A percentile compares a stretch with the other conserved stretches of the same genome.
These are phyloP conservation scores for Thymelicus acteon DNA, from an alignment of 2,888 invertebrate genomes.

Conservation along the genomic window DNA sequence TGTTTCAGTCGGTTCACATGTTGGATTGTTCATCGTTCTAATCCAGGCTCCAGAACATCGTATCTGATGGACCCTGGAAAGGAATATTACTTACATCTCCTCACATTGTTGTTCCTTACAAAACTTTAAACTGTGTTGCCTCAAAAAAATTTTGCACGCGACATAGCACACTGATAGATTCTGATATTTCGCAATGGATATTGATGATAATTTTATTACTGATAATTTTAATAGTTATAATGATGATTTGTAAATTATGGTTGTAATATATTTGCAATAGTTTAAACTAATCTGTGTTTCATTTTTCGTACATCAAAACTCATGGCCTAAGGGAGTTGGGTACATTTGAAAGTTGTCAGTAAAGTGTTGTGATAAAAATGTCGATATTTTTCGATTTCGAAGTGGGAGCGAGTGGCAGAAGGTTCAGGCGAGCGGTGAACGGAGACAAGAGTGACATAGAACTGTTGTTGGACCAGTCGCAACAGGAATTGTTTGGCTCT, in stretches of 20 bases:
- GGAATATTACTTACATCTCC: too few relatives aligned
- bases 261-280: conserved; percentile 73
- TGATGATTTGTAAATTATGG: conserved; percentile 63
- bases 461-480: conserved; percentile 52
- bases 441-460: conserved; percentile 65
- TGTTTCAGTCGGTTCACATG: too few relatives aligned
- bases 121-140: too few relatives aligned
- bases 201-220: too few relatives aligned
- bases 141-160: too few relatives aligned
- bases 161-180: too few relatives aligned
- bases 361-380: conserved; percentile 50
- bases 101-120: too few relatives aligned
- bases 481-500: conserved; percentile 59
- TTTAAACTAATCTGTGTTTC: conserved; percentile 54
- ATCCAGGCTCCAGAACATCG: too few relatives aligned
- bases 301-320: conserved; percentile 40
- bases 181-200: too few relatives aligned
- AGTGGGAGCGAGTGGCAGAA: conserved; percentile 58
- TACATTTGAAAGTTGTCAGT: background rate
- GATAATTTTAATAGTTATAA: too few relatives aligned
- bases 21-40: too few relatives aligned
- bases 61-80: too few relatives aligned
- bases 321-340: conserved; percentile 57
- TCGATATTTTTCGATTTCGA: conserved; percentile 76
- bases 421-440: conserved; percentile 71